phyloP scores from a whole-genome alignment of 37 sponge, comb jelly and placozoan genomes.

The Geodia barretti region DNA sequence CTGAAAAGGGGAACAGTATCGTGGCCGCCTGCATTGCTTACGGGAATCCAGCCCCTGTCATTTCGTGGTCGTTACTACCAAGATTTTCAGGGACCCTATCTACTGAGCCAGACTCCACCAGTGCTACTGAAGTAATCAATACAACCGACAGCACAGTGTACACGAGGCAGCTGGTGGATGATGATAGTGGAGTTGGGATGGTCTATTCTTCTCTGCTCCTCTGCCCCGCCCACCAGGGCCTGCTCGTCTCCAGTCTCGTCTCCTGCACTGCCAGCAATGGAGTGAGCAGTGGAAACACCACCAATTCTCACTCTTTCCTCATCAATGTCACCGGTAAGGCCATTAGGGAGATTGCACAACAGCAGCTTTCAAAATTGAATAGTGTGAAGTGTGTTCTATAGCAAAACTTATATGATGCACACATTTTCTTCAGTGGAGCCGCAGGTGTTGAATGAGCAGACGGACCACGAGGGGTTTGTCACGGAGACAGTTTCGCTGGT shows the following conservation, averaged over 20 bases:
- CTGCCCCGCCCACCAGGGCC: neutral
- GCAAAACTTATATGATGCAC: neutral
- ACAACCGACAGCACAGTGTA: neutral
- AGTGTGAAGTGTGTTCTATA: too few relatives aligned
- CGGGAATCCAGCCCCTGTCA: constrained; percentile 4
- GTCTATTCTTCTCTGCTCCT: neutral
- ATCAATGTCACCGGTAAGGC: neutral
- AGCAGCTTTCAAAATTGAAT: too few relatives aligned
- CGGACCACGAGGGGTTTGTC: neutral
- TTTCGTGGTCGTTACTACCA: constrained; percentile 10
- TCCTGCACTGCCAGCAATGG: neutral
- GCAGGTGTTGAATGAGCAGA: neutral
- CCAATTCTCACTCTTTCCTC: neutral
- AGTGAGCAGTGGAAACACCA: neutral
- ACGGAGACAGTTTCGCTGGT: constrained; percentile 5
- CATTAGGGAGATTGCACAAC: too few relatives aligned
- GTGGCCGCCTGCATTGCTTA: constrained; percentile 21
- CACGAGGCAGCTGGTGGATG: neutral
- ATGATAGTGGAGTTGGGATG: neutral
- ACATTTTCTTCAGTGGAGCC: constrained; percentile 2
- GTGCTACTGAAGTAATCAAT: neutral
- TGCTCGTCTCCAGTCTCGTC: neutral
- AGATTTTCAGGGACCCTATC: too few relatives aligned
- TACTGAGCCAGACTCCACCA: neutral
- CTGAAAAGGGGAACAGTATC: neutral